phyloP scores from a whole-genome alignment of 2,113 vertebrate species.

The Salminus brasiliensis region DNA sequence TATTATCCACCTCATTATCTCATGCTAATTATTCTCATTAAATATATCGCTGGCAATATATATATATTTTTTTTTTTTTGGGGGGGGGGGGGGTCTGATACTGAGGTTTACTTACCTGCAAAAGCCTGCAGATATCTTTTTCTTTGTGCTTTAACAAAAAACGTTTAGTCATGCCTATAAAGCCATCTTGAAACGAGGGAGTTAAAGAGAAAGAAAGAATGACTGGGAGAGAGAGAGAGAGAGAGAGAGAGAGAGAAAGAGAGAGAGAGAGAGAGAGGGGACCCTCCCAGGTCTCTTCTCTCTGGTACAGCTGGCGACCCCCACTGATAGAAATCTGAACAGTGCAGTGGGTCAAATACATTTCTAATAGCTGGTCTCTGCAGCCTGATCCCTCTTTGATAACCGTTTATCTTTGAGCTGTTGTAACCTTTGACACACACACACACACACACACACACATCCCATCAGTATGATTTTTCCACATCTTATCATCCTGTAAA shows the following conservation, averaged over 20 bases:
- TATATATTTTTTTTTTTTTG: too few relatives aligned
- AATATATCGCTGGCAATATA: too few relatives aligned
- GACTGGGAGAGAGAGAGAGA: not conserved
- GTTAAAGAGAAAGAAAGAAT: not conserved
- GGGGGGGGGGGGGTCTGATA: too few relatives aligned
- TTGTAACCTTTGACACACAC: not conserved
- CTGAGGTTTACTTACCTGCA: too few relatives aligned
- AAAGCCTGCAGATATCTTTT: too few relatives aligned
- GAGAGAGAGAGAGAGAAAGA: not conserved
- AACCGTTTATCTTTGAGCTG: not conserved
- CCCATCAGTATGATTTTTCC: not conserved
- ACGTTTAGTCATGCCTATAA: too few relatives aligned
- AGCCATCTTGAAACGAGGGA: too few relatives aligned
- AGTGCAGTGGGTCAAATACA: slow-evolving; percentile 33
- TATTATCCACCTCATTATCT: too few relatives aligned
- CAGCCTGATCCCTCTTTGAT: not conserved
- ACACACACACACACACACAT: not conserved
- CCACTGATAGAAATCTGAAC: slow-evolving; percentile 64
- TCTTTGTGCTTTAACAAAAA: too few relatives aligned
- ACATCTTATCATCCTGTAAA: not conserved
- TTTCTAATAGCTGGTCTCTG: not conserved
- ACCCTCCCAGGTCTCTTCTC: slow-evolving; percentile 25
- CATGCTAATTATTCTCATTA: too few relatives aligned
- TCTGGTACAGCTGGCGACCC: slow-evolving; percentile 71
- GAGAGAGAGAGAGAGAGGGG: not conserved